Percentiles rank a stretch among this genome's conserved stretches.
Conservation (phyloP, 2,797 vertebrate species). For the Remorina albescens region DNA sequence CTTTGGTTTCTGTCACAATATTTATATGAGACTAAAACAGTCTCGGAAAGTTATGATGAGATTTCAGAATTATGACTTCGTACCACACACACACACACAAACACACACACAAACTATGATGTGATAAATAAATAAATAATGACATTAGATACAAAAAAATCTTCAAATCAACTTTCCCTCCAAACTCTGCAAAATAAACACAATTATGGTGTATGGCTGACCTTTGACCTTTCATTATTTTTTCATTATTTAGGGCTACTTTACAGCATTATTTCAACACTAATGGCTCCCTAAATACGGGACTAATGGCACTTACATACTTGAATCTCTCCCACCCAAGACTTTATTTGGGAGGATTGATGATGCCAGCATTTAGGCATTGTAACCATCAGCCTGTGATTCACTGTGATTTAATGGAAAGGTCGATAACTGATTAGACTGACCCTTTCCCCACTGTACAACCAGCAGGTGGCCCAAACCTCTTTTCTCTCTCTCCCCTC, state of each 20-base stretch:
- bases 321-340: slow-evolving; percentile 3
- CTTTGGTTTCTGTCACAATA: neutral
- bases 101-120: too few species aligned
- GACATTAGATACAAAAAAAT: too few species aligned
- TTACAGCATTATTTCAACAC: slow-evolving; percentile 4
- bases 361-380: slow-evolving; percentile 11
- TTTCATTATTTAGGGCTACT: neutral
- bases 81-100: too few species aligned
- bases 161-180: too few species aligned
- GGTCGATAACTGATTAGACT: slow-evolving; percentile 62
- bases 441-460: slow-evolving; percentile 42
- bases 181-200: neutral
- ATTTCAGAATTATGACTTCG: too few species aligned
- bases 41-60: neutral
- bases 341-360: slow-evolving; percentile 5
- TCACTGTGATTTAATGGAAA: slow-evolving; percentile 60
- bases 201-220: neutral
- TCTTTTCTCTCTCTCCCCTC: slow-evolving; percentile 38
- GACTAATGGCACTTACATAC: neutral
- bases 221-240: slow-evolving; percentile 9
- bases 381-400: neutral
- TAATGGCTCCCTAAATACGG: slow-evolving; percentile 8
- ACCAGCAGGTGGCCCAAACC: slow-evolving; percentile 41
- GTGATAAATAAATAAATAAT: too few species aligned
- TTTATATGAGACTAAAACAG: neutral